Evolutionary conservation across 1,140 invertebrate genomes (phyloP).

Genomic region (Spodoptera litura): DNA sequence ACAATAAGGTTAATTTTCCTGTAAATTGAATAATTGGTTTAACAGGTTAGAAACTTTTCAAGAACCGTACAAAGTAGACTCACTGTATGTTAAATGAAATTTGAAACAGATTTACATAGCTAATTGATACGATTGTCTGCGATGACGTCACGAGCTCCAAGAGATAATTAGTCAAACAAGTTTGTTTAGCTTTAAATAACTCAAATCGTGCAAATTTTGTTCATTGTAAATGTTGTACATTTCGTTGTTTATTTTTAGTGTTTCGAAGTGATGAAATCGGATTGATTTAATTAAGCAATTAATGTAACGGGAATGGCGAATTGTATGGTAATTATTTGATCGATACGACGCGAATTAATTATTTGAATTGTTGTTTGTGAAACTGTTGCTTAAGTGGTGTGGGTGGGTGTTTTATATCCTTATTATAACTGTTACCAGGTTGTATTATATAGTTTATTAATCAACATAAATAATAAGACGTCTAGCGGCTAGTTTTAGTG

Average conservation of each 20-base stretch:
- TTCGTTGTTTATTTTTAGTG: slow-evolving; percentile 11
- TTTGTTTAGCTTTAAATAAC: slow-evolving; percentile 14
- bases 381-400: too few species aligned
- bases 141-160: slow-evolving; percentile 1
- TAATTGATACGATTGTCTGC: slow-evolving; percentile 38
- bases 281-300: slow-evolving; percentile 23
- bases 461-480: too few species aligned
- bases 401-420: too few species aligned
- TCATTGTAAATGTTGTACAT: slow-evolving; percentile 7
- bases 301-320: too few species aligned
- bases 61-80: too few species aligned
- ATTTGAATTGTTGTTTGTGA: too few species aligned
- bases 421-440: too few species aligned
- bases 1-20: too few species aligned
- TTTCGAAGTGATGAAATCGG: neutral
- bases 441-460: too few species aligned
- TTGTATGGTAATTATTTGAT: neutral
- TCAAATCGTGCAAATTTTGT: slow-evolving; percentile 8
- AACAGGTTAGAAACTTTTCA: too few species aligned
- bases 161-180: slow-evolving; percentile 24
- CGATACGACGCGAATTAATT: neutral
- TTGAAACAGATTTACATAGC: slow-evolving; percentile 34
- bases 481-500: too few species aligned
- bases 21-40: too few species aligned
- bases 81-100: neutral